Percentiles rank a stretch among this genome's conserved stretches.
Evolutionary conservation across 1,140 invertebrate species (phyloP).

Genomic region (Atopsyche davidsoni): DNA sequence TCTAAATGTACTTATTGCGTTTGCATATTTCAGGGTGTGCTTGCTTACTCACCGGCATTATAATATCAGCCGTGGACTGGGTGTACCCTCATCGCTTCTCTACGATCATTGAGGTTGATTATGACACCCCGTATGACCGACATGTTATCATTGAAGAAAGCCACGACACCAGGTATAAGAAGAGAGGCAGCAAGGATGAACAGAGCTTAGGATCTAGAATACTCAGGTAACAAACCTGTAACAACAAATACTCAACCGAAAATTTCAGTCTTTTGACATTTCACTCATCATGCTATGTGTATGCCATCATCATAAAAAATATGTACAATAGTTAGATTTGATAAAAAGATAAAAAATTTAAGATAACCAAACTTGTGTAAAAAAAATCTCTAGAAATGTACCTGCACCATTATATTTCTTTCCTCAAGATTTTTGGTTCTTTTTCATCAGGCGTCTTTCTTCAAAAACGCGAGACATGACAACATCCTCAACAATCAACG

Average conservation of each 20-base stretch:
- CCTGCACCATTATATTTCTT: not conserved
- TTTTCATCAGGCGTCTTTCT: conserved; percentile 53
- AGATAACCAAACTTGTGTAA: not conserved
- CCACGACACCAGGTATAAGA: conserved; percentile 63
- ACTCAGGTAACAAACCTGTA: conserved; percentile 41
- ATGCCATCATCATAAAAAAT: not conserved
- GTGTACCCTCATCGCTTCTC: conserved; percentile 88
- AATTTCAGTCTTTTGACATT: not conserved
- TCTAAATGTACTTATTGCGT: too few species aligned
- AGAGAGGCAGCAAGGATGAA: conserved; percentile 57
- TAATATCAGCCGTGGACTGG: conserved; percentile 76
- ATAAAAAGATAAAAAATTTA: too few species aligned
- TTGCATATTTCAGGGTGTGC: conserved; percentile 71
- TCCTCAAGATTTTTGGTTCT: conserved; percentile 9
- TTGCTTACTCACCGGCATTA: conserved; percentile 65
- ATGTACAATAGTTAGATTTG: too few species aligned
- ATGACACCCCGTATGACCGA: conserved; percentile 87
- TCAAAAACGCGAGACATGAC: conserved; percentile 50
- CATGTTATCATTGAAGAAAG: conserved; percentile 89
- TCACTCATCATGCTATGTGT: not conserved
- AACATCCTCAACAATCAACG: conserved; percentile 28
- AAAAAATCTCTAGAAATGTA: not conserved
- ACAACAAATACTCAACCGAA: not conserved
- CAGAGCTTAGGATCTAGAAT: conserved; percentile 57
- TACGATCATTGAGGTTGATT: conserved; percentile 88